These are phyloP conservation scores for Trichomycterus rosablanca DNA, from an alignment of 2,113 vertebrate genomes.

Conservation along the genomic window DNA sequence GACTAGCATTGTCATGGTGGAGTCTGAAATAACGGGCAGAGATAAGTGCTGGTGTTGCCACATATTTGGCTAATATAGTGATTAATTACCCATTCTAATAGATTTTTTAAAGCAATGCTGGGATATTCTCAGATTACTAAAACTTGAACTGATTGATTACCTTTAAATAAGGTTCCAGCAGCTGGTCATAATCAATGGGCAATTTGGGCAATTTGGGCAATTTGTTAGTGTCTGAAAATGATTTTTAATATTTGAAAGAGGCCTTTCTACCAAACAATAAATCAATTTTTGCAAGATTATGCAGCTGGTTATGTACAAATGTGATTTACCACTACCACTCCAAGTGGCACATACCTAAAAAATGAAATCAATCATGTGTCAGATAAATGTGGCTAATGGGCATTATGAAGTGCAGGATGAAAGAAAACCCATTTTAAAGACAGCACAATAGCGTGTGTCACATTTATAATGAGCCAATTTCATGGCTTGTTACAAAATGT, in stretches of 20 bases:
- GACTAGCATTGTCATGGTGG: constrained; percentile 34
- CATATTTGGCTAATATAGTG: constrained; percentile 33
- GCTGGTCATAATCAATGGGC: constrained; percentile 17
- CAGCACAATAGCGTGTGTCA: constrained; percentile 31
- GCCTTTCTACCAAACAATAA: background rate
- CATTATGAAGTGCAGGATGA: background rate
- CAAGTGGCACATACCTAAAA: background rate
- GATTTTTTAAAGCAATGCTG: constrained; percentile 10
- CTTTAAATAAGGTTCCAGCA: constrained; percentile 13
- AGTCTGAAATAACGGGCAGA: constrained; percentile 28
- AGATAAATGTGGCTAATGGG: constrained; percentile 5
- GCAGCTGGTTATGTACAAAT: constrained; percentile 4
- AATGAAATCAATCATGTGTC: constrained; percentile 5
- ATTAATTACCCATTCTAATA: constrained; percentile 35
- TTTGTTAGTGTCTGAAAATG: constrained; percentile 15
- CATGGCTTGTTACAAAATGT: constrained; percentile 18
- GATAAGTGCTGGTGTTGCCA: constrained; percentile 37
- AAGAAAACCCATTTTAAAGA: background rate
- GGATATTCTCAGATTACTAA: constrained; percentile 19
- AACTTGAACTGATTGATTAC: constrained; percentile 18
- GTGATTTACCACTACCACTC: background rate
- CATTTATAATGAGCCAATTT: constrained; percentile 31
- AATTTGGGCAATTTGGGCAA: too few relatives aligned
- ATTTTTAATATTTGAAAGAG: constrained; percentile 18
- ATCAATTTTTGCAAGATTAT: background rate